Evolutionary conservation across 2,113 vertebrate species (phyloP).

Genomic region (Alces alces): DNA sequence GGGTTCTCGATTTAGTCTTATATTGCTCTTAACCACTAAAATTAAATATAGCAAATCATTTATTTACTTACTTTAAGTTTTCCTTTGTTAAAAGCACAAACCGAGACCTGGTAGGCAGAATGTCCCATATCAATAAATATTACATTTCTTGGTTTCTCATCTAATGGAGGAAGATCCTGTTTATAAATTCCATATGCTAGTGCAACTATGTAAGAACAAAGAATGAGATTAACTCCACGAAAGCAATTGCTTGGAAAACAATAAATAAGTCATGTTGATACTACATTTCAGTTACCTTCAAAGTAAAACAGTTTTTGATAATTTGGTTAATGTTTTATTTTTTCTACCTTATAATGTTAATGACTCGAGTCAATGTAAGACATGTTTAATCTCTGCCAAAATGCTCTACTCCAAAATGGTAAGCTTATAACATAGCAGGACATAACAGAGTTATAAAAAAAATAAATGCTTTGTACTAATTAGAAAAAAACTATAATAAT

Average conservation of each 20-base stretch:
- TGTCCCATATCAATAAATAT: slow-evolving; percentile 97
- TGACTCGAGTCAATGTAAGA: neutral
- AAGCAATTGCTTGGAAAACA: neutral
- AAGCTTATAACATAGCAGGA: neutral
- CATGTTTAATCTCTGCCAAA: neutral
- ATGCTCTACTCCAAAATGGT: neutral
- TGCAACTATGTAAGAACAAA: slow-evolving; percentile 86
- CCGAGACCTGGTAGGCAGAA: slow-evolving; percentile 93
- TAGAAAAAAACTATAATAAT: neutral
- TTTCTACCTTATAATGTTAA: neutral
- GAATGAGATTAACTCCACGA: slow-evolving; percentile 21
- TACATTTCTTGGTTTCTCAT: slow-evolving; percentile 95
- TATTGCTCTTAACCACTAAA: neutral
- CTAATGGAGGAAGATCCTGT: slow-evolving; percentile 92
- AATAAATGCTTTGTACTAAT: neutral
- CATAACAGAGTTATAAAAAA: neutral
- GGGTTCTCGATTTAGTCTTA: neutral
- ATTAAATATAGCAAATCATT: neutral
- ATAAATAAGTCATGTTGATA: neutral
- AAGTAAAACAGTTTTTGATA: slow-evolving; percentile 15
- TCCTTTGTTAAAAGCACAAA: slow-evolving; percentile 96
- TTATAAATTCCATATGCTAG: slow-evolving; percentile 98
- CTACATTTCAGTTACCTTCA: neutral
- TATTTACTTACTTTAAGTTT: slow-evolving; percentile 91
- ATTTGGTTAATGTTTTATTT: slow-evolving; percentile 19